Base-by-base conservation (phyloP, 2,888 invertebrate species). In the Dryomyza anilis region DNA sequence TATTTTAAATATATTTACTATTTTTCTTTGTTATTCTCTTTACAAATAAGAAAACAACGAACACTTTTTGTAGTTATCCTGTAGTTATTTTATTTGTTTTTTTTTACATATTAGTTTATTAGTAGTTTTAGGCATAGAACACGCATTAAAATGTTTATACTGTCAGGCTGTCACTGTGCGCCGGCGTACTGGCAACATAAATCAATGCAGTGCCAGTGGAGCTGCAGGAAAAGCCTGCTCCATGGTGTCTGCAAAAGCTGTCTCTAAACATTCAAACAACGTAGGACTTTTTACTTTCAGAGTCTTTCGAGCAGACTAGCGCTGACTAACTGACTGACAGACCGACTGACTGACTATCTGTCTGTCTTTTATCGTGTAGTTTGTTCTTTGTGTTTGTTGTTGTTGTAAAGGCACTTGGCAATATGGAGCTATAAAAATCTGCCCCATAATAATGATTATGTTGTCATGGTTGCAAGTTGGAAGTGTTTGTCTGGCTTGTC, bases 121-220 rank as follows among this genome's bases (percentile, higher is more conserved):
- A 68, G 68, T 67, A 67, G 66, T 71, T 69, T 69, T 65, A 63
- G 68, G 67, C 68, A 64, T 67, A 68, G 70, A 69, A 67, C 68
- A 68, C 64, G 69, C 71, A 71, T 69, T 71, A 69, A 71, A 71
- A 60, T 30, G 29, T 21, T 63, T 48, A 58, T 43, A 67, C 68
- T 67, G 70, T 69, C 72, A 69, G 68, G 63, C 64, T 67, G 69
- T 64, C 63, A 69, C 69, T 67, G 72, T 67, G 72, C 74, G 76
- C 76, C 74, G 77, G 79, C 78, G 77, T 77, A 76, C 75, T 76
- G 75, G 73, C 73, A 76, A 72, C 78, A 78, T 79, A 79, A 80
- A 79, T 79, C 79, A 79, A 78, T 75, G 75, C 73, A 70, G 33
- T 48, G 46, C 46, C 59, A 39, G 14, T 39, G 14, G 39, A 39